These are phyloP conservation scores for Chymomyza procnemis DNA, from an alignment of 2,888 invertebrate species.

Conservation along the genomic window DNA sequence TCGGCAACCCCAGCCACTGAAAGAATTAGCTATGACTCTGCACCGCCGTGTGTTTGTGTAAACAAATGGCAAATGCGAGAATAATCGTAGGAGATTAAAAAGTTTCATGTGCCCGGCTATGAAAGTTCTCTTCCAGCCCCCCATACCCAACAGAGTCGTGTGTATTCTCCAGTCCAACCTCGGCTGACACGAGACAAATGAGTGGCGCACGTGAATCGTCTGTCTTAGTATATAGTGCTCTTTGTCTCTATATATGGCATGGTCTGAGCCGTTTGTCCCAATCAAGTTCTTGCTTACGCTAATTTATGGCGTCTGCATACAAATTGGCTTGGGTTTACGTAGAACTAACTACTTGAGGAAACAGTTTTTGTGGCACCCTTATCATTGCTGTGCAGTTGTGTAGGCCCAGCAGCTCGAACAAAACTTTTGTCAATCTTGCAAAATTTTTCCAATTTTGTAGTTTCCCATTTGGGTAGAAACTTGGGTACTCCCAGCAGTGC, in stretches of 20 bases:
- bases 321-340: conserved; percentile 46
- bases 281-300: conserved; percentile 49
- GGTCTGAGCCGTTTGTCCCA: neutral
- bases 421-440: no score
- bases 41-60: conserved; percentile 63
- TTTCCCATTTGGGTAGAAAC: no score
- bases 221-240: conserved; percentile 1
- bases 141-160: conserved; percentile 20
- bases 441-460: no score
- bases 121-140: conserved; percentile 6
- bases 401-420: no score
- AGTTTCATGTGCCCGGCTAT: conserved; percentile 64
- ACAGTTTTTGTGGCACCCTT: neutral
- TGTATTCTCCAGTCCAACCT: neutral
- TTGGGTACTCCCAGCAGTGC: no score
- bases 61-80: conserved; percentile 77
- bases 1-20: conserved; percentile 9
- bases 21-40: neutral
- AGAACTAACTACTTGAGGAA: neutral
- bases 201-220: conserved; percentile 64
- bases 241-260: neutral
- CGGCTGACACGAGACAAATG: conserved; percentile 63
- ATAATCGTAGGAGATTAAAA: conserved; percentile 77
- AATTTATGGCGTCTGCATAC: conserved; percentile 68
- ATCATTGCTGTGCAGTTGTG: no score